phyloP scores from a whole-genome alignment of 2,113 vertebrate genomes.

The Odobenus rosmarus region DNA sequence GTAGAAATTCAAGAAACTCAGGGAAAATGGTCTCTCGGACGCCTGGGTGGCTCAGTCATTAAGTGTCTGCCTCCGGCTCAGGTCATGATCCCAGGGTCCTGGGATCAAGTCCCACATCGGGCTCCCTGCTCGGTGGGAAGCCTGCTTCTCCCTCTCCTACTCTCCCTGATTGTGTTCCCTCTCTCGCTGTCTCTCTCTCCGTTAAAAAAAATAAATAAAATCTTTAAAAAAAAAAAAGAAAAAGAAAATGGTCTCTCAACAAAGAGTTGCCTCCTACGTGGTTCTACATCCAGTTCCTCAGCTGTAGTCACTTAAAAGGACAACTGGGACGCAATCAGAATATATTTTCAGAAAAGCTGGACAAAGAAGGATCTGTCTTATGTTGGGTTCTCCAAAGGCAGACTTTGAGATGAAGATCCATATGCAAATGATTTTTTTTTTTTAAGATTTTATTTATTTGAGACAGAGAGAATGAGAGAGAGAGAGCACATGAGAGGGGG shows the following conservation, averaged over 20 bases:
- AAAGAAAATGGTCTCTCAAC: background rate
- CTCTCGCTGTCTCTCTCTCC: too few species aligned
- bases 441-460: too few species aligned
- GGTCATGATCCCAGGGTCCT: too few species aligned
- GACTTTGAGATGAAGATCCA: background rate
- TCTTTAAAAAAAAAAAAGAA: background rate
- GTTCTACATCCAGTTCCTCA: background rate
- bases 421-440: background rate
- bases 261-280: background rate
- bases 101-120: too few species aligned
- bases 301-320: background rate
- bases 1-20: background rate
- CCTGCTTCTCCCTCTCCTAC: too few species aligned
- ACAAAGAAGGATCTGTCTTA: background rate
- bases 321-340: background rate
- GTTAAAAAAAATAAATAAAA: too few species aligned
- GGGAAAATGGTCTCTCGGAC: background rate
- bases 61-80: too few species aligned
- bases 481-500: too few species aligned
- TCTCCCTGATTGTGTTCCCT: too few species aligned
- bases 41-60: too few species aligned
- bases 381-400: slow-evolving; percentile 7
- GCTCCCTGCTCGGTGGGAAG: too few species aligned
- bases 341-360: background rate
- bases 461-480: too few species aligned